These are phyloP conservation scores for Tetramorium alpestre DNA, from an alignment of 1,140 invertebrate genomes.

Conservation along the genomic window DNA sequence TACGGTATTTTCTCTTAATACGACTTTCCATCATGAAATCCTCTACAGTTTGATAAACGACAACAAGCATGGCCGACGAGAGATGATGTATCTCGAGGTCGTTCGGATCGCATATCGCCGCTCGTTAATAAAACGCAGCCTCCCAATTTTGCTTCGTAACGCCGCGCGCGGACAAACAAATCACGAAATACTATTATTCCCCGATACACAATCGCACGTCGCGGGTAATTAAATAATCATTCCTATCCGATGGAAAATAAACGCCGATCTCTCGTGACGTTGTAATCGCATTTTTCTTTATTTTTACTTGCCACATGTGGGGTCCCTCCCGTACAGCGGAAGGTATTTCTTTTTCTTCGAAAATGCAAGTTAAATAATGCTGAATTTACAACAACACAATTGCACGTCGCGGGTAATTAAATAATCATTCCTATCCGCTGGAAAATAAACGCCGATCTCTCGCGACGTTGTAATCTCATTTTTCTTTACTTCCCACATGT, in stretches of 20 bases:
- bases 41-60: constrained; percentile 47
- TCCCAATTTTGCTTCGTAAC: constrained; percentile 40
- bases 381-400: no score
- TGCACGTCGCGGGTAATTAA: constrained; percentile 22
- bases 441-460: constrained; percentile 9
- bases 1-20: constrained; percentile 46
- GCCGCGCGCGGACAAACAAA: constrained; percentile 14
- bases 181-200: constrained; percentile 30
- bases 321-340: not conserved
- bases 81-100: constrained; percentile 57
- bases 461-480: not conserved
- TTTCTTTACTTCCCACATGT: not conserved
- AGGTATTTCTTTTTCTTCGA: not conserved
- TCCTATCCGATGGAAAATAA: not conserved
- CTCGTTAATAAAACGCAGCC: constrained; percentile 49
- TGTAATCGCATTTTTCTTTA: constrained; percentile 7
- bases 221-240: constrained; percentile 49
- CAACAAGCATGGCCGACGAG: constrained; percentile 41
- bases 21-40: constrained; percentile 46
- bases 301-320: not conserved
- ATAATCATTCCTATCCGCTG: constrained; percentile 21
- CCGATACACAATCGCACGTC: not conserved
- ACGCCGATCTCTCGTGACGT: not conserved
- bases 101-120: constrained; percentile 35
- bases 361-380: not conserved